Evolutionary conservation across 1,140 invertebrate genomes (phyloP), one percentile per base, ranked within the genome.

Genomic region (Drosophila sp.): DNA sequence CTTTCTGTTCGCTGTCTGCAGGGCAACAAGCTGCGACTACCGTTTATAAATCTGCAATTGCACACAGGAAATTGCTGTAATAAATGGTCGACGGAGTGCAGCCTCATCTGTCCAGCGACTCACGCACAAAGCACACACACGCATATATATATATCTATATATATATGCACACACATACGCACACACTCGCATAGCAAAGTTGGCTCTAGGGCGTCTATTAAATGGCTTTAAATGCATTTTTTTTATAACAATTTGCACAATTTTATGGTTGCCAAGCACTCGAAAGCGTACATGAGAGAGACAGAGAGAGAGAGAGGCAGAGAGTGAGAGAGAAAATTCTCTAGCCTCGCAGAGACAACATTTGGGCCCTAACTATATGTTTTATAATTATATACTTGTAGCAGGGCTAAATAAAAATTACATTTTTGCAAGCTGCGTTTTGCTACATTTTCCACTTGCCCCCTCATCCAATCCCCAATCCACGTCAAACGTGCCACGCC

Each of bases 41-140:
- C 81, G 81, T 86, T 86, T 86, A 86, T 86, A 86, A 87, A 78
- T 82, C 34, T 76, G 75, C 81, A 86, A 87, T 82, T 86, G 82
- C 71, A 46, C 66, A 82, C 82, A 82, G 83, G 83, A 87, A 87
- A 87, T 87, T 89, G 83, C 84, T 7, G 70, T 65, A 83, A 89
- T 87, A 87, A 87, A 87, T 87, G 83, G 70, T 71, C 53, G 69
- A 63, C 72, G 62, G 70, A 64, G 69, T 65, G 77, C 66, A 59
- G 78, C 71, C 72, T 74, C 56, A 65, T 27, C 58, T 78, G 64
- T 38, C n/a, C 51, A 72, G 21, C 21, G 16, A 67, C 45, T 51
- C 56, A 50, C 64, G 21, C 58, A 63, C 25, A 41, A 21, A 14
- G 32, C 54, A 43, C 54, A 50, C 25, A 41, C 14, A 46, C 27